A percentile compares a stretch with the other conserved stretches of the same genome.
Conservation (phyloP, 2,113 vertebrate species). For the Colinus virginianus region DNA sequence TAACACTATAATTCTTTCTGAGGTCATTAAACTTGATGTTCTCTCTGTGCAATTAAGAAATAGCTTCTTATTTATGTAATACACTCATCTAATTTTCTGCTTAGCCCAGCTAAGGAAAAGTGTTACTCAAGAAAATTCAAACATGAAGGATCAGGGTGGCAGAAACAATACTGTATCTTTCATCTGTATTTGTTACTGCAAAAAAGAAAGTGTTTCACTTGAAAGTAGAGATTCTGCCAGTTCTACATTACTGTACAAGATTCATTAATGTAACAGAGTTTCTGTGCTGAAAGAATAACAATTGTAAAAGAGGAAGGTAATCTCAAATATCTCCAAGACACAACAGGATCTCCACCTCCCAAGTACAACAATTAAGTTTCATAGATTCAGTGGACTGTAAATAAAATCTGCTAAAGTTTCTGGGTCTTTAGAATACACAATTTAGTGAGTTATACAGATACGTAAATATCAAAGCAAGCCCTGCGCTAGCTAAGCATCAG, state of each 20-base stretch:
- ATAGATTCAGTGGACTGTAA: background rate
- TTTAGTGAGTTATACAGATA: background rate
- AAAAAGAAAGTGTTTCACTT: background rate
- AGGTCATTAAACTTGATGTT: conserved; percentile 6
- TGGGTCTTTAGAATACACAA: background rate
- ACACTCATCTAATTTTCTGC: background rate
- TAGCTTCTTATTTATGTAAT: conserved; percentile 23
- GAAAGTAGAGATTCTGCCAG: background rate
- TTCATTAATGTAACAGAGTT: background rate
- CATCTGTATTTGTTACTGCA: background rate
- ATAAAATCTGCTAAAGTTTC: background rate
- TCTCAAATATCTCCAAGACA: background rate
- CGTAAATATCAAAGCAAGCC: background rate
- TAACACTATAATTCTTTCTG: conserved; percentile 42
- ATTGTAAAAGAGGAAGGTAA: background rate
- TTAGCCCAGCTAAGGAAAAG: background rate
- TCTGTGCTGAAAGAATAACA: background rate
- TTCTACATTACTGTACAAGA: background rate
- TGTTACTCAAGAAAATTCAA: background rate
- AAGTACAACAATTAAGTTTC: background rate
- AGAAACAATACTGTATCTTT: background rate
- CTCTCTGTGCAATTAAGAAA: conserved; percentile 5
- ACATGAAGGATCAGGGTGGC: background rate
- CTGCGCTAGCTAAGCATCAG: background rate
- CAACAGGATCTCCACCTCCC: background rate